Conservation (phyloP, 2,888 invertebrate species). For the Caradrina clavipalpis region DNA sequence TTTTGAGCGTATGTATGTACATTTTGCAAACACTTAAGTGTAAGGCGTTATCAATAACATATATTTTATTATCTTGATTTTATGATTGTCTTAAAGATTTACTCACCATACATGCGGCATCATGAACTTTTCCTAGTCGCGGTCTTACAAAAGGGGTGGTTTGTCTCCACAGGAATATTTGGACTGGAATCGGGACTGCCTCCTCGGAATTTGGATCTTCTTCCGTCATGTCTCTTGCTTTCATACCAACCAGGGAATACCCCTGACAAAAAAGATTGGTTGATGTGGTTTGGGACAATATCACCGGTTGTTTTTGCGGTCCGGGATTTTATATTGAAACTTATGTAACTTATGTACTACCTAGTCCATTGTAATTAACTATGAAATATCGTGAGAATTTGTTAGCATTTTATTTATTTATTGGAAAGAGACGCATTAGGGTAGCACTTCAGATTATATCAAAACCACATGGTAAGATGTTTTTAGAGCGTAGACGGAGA, state of each 20-base stretch:
- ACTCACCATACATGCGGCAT: slow-evolving; percentile 99
- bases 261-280: slow-evolving; percentile 33
- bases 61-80: slow-evolving; percentile 14
- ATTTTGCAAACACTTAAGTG: slow-evolving; percentile 45
- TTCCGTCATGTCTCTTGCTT: slow-evolving; percentile 79
- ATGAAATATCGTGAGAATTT: background rate
- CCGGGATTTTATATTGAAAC: background rate
- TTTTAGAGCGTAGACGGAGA: too few species aligned
- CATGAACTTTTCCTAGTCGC: slow-evolving; percentile 98
- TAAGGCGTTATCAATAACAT: slow-evolving; percentile 25
- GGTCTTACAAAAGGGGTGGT: slow-evolving; percentile 99
- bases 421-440: background rate
- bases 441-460: background rate
- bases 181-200: slow-evolving; percentile 97
- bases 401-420: background rate
- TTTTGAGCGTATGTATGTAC: slow-evolving; percentile 47
- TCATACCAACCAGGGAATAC: slow-evolving; percentile 63
- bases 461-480: background rate
- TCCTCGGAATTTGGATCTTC: slow-evolving; percentile 94
- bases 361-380: too few species aligned
- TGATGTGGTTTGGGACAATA: slow-evolving; percentile 8
- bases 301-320: background rate
- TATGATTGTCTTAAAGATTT: slow-evolving; percentile 1
- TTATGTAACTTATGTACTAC: background rate
- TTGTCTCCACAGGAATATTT: slow-evolving; percentile 99